Percentiles rank a stretch among this genome's conserved stretches.
Evolutionary conservation across 2,113 vertebrate species (phyloP).

Genomic region (Mellivora capensis): DNA sequence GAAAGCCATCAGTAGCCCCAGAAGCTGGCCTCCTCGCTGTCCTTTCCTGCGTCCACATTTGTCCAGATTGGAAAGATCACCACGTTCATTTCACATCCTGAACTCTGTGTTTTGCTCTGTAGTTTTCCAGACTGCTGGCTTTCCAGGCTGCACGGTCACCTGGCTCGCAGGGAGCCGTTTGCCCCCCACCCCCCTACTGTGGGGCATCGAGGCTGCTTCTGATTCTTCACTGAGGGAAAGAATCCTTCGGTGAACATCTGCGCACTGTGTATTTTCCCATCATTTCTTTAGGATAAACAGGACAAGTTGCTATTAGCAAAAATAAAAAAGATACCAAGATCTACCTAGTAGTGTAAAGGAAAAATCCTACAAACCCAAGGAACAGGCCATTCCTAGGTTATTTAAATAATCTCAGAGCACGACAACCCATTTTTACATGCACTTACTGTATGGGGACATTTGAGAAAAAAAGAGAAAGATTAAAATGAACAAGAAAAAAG

Average conservation of each 20-base stretch:
- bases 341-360: not conserved
- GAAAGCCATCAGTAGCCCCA: not conserved
- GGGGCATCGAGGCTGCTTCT: not conserved
- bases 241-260: not conserved
- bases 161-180: fast-evolving
- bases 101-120: not conserved
- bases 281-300: not conserved
- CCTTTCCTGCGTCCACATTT: not conserved
- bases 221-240: not conserved
- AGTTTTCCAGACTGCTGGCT: not conserved
- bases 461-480: not conserved
- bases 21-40: fast-evolving
- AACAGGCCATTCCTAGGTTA: not conserved
- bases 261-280: not conserved
- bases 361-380: not conserved
- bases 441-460: not conserved
- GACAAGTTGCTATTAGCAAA: not conserved
- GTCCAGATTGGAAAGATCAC: not conserved
- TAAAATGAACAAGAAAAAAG: not conserved
- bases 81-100: not conserved
- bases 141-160: fast-evolving
- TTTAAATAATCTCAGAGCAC: not conserved
- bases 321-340: not conserved
- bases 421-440: not conserved
- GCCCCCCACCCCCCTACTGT: not conserved